A percentile compares a stretch with the other conserved stretches of the same genome.
Conservation (phyloP, 2,113 vertebrate genomes). For the Oncorhynchus clarkii region DNA sequence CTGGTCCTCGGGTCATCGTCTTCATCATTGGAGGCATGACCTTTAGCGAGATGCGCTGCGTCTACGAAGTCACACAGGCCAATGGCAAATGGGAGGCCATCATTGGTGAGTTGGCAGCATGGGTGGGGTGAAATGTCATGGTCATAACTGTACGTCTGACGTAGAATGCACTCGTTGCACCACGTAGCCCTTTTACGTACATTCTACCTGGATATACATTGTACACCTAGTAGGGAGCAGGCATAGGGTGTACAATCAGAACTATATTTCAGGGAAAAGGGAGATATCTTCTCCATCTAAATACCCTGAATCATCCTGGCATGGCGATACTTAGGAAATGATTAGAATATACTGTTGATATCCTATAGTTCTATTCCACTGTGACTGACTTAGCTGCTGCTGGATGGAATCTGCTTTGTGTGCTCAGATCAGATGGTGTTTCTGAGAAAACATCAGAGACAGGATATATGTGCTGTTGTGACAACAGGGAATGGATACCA, state of each 20-base stretch:
- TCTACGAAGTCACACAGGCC: conserved; percentile 96
- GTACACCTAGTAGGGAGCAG: too few species aligned
- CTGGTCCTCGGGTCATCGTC: conserved; percentile 90
- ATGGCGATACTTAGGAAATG: neutral
- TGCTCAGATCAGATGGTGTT: conserved; percentile 3
- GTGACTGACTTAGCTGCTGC: conserved; percentile 11
- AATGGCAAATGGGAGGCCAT: conserved; percentile 98
- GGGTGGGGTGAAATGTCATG: neutral
- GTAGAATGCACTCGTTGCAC: too few species aligned
- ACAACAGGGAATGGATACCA: neutral
- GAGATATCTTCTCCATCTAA: too few species aligned
- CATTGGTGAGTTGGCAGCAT: conserved; percentile 82
- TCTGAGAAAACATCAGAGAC: conserved; percentile 7
- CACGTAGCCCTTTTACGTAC: too few species aligned
- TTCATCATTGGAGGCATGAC: conserved; percentile 93
- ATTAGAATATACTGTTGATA: neutral
- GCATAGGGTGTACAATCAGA: too few species aligned
- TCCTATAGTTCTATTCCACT: neutral
- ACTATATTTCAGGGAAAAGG: too few species aligned
- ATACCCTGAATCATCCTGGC: neutral
- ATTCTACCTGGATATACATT: too few species aligned
- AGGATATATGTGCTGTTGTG: too few species aligned
- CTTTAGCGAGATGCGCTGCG: conserved; percentile 95
- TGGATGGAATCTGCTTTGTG: neutral
- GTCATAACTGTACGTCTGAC: too few species aligned